phyloP scores from a whole-genome alignment of 2,797 vertebrate genomes.

The Peromyscus aztecus region DNA sequence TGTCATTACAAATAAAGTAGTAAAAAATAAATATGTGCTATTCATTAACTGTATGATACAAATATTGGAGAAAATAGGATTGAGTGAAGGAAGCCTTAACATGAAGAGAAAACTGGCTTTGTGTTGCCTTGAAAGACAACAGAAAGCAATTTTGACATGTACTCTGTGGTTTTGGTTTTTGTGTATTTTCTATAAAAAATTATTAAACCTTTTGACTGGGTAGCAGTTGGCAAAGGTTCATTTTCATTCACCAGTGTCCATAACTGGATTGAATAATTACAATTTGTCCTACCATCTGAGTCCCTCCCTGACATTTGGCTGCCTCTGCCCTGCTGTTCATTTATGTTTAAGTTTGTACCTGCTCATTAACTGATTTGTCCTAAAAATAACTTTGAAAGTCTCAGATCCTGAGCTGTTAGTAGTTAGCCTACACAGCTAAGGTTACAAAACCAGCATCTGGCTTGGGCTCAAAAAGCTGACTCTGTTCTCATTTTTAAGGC shows the following conservation, averaged over 20 bases:
- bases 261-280: constrained; percentile 74
- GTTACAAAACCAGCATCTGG: constrained; percentile 77
- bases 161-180: constrained; percentile 47
- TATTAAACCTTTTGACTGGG: constrained; percentile 67
- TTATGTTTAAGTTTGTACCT: constrained; percentile 73
- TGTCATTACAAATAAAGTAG: constrained; percentile 43
- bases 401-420: constrained; percentile 72
- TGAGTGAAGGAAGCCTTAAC: constrained; percentile 15
- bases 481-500: constrained; percentile 62
- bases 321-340: constrained; percentile 56
- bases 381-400: constrained; percentile 78
- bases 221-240: constrained; percentile 69
- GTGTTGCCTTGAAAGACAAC: constrained; percentile 58
- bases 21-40: constrained; percentile 18
- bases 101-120: constrained; percentile 28
- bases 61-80: constrained; percentile 9
- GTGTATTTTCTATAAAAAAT: constrained; percentile 66
- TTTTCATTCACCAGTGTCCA: constrained; percentile 68
- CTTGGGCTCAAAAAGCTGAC: constrained; percentile 64
- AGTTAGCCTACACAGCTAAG: constrained; percentile 61
- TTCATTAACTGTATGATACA: constrained; percentile 59
- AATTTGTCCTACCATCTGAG: constrained; percentile 77
- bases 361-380: constrained; percentile 74
- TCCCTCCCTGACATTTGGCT: constrained; percentile 77
- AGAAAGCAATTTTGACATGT: constrained; percentile 61